phyloP scores from a whole-genome alignment of 1,140 invertebrate genomes.

The Drosophila saltans region DNA sequence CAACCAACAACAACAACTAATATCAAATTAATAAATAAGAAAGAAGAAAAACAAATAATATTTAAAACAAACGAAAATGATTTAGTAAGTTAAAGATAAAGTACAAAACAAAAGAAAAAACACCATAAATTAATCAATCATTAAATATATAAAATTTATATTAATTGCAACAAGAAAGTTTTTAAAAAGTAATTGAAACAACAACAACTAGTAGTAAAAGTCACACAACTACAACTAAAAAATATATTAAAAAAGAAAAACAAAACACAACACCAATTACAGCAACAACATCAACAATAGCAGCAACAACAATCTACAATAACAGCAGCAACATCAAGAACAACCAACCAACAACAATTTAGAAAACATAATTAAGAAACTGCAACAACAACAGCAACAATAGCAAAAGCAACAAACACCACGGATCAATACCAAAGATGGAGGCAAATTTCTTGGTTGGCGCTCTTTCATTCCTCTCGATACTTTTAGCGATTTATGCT shows the following conservation, averaged over 20 bases:
- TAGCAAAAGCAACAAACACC: slow-evolving; percentile 58
- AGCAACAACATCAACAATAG: slow-evolving; percentile 35
- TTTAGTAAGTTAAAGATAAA: slow-evolving; percentile 77
- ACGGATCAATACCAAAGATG: slow-evolving; percentile 83
- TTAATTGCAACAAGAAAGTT: slow-evolving; percentile 68
- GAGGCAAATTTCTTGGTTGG: slow-evolving; percentile 83
- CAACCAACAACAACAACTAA: slow-evolving; percentile 74
- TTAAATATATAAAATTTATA: slow-evolving; percentile 63
- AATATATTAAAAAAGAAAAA: too few relatives aligned
- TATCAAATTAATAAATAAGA: slow-evolving; percentile 74
- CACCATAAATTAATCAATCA: slow-evolving; percentile 57
- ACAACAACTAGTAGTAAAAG: slow-evolving; percentile 20
- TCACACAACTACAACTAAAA: slow-evolving; percentile 21
- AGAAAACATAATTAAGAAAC: slow-evolving; percentile 26
- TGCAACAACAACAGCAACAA: slow-evolving; percentile 38
- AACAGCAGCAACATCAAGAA: slow-evolving; percentile 37
- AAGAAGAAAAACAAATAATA: slow-evolving; percentile 53
- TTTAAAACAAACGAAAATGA: slow-evolving; percentile 75
- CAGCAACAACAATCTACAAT: slow-evolving; percentile 31
- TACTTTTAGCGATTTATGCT: slow-evolving; percentile 83
- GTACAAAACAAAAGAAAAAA: slow-evolving; percentile 63
- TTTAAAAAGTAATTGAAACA: slow-evolving; percentile 51
- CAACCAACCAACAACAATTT: slow-evolving; percentile 47
- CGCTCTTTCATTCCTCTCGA: slow-evolving; percentile 83
- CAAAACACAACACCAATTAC: slow-evolving; percentile 27